Base-by-base conservation (phyloP, 1,140 invertebrate species). In the Listronotus bonariensis region DNA sequence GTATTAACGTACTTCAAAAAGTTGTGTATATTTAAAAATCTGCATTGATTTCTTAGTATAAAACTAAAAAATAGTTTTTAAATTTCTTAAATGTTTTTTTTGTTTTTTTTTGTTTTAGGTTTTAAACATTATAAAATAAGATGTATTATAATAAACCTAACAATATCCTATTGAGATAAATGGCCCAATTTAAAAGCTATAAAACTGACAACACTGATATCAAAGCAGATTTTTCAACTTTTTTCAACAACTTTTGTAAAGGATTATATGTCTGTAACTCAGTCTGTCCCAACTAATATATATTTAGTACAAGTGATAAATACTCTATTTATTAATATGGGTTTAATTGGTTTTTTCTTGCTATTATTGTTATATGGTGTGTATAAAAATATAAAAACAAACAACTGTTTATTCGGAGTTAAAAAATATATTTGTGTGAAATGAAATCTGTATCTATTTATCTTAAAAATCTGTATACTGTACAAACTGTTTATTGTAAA, bases 351-450 rank as follows among this genome's bases (percentile, higher is more conserved):
- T 10, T 52, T 60, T 49, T 60, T 42, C 41, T 61, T 54, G 48
- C 53, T 64, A 63, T 57, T 64, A 43, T 48, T 40, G 67, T 52
- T 62, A 59, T 31, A 32, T 60, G 53, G 49, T 41, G 40, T 60
- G 43, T 73, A 73, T 69, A 73, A 73, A 73, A 73, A 73, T 73
- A 73, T 68, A 69, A 71, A 69, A 68, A 65, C 49, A 57, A 58
- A 56, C 36, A 64, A 60, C 59, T 71, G 57, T 66, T 14, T 17
- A 40, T 17, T 48, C 12, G 15, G 58, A 61, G 52, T 62, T 68
- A 36, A 65, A 67, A 69, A 57, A 63, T 65, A 68, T 55, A 59
- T 71, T 51, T 68, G 64, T 71, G 1, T 34, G 26, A 68, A 73
- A 71, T 67, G 68, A 68, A 68, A 70, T 69, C 68, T 51, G 55